phyloP scores from a whole-genome alignment of 2,113 vertebrate species.

The Trichomycterus rosablanca region DNA sequence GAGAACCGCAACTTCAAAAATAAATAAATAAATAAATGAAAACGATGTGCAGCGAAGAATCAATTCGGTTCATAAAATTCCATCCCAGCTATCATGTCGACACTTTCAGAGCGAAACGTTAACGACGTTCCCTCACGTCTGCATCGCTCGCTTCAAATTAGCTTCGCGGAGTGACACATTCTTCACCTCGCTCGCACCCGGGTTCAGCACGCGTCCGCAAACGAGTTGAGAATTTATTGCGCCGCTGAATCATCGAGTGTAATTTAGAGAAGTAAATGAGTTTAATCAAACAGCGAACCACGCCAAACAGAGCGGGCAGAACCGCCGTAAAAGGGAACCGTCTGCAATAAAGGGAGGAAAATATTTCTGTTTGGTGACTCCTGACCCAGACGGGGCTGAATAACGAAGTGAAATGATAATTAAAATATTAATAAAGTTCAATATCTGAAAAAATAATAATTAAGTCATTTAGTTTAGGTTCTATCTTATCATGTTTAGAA shows the following conservation, averaged over 20 bases:
- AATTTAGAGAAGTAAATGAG: conserved; percentile 12
- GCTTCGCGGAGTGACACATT: conserved; percentile 11
- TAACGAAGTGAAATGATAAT: conserved; percentile 1
- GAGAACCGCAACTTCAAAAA: background rate
- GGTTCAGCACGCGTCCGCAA: background rate
- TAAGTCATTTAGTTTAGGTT: background rate
- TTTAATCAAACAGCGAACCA: background rate
- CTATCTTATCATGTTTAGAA: background rate
- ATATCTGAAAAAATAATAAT: background rate
- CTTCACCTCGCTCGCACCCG: background rate
- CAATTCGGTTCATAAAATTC: conserved; percentile 1
- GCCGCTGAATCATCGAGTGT: background rate
- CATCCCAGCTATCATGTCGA: conserved; percentile 24
- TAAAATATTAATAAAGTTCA: background rate
- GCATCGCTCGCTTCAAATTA: conserved; percentile 34
- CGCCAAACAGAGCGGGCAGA: background rate
- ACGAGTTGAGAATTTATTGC: conserved; percentile 7
- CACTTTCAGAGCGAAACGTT: conserved; percentile 9
- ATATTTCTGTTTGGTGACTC: background rate
- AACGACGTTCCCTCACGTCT: conserved; percentile 22
- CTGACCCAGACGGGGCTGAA: conserved; percentile 4
- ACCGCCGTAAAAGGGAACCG: background rate
- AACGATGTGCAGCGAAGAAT: background rate
- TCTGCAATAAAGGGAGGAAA: conserved; percentile 1
- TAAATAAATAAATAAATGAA: background rate